Base-by-base conservation (phyloP, 35 echinoderm and acorn worm genomes). In the Diadema setosum region DNA sequence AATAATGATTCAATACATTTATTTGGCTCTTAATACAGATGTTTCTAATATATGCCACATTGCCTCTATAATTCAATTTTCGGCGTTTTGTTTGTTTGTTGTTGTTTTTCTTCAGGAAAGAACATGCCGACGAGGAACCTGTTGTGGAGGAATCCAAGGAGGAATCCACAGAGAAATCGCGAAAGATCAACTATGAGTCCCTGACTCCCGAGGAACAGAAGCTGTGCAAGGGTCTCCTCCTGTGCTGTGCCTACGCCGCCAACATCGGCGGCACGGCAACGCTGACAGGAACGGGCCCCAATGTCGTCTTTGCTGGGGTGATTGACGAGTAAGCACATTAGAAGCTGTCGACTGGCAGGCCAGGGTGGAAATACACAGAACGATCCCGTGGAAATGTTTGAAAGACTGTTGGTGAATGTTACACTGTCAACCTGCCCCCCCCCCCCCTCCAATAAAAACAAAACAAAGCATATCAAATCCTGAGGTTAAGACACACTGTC, bases 211-310 rank as follows among this genome's bases (percentile, higher is more conserved):
- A 69, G 15, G 93, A 95, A 60, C 35, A 37, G 5, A 49, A 63
- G 20, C 59, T 97, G 30, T 89, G 91, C 25, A 97, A 97, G 48
- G 94, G 94, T 24, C 45, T 97, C n/a, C 43, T 97, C 18, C 59
- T 97, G 1, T 93, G 94, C 42, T 80, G 93, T 0, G 85, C 90
- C 0, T 90, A 89, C 75, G 57, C 94, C 15, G 94, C 94, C 5
- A 93, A 86, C 40, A 93, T 97, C 43, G 94, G 94, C 1, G 94
- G 94, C 29, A 97, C 94, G 8, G 91, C 94, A 9, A 93, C 94
- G 18, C 36, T 97, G 25, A 93, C 90, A 30, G 94, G 94, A 0
- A 97, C 94, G 9, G 90, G 90, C 15, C 83, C 94, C 1, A 97
- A 92, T 23, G 57, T 97, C 34, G 94, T 91, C 5, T 63, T 97